phyloP scores from a whole-genome alignment of 2,888 invertebrate genomes.

The Tetramorium bicarinatum region DNA sequence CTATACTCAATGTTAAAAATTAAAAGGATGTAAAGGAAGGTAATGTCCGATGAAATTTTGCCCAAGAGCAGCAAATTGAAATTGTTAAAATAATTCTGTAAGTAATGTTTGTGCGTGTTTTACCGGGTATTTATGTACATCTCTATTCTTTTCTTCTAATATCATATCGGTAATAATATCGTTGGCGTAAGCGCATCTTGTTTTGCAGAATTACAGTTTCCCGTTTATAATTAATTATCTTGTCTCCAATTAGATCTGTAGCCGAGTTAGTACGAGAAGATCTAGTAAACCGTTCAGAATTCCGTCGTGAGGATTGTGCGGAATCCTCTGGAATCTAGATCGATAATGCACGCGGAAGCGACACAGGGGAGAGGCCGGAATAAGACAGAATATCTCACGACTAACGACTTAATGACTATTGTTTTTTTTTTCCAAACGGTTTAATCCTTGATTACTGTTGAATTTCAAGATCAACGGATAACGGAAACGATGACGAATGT shows the following conservation, averaged over 20 bases:
- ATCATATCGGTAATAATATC: not conserved
- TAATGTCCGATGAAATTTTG: not conserved
- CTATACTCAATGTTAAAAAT: not conserved
- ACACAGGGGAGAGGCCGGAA: not conserved
- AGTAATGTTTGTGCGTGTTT: not conserved
- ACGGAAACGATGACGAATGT: conserved; percentile 47
- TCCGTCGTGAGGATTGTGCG: conserved; percentile 41
- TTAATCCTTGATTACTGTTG: conserved; percentile 35
- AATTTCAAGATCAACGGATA: conserved; percentile 67
- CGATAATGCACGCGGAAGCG: conserved; percentile 37
- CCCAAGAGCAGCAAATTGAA: conserved; percentile 10
- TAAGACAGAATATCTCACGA: conserved; percentile 3
- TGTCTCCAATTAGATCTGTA: conserved; percentile 14
- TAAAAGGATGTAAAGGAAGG: not conserved
- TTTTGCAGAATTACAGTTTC: conserved; percentile 11
- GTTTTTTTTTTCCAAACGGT: conserved; percentile 7
- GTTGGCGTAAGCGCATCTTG: not conserved
- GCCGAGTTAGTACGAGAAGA: conserved; percentile 9
- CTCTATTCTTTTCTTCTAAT: not conserved
- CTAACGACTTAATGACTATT: conserved; percentile 7
- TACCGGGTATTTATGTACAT: not conserved
- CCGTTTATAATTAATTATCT: conserved; percentile 45
- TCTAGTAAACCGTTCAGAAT: conserved; percentile 37
- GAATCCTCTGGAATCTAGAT: conserved; percentile 43
- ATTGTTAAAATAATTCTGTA: conserved; percentile 4